A percentile compares a stretch with the other conserved stretches of the same genome.
phyloP scores from a whole-genome alignment of 1,140 invertebrate genomes.

The Conus ventricosus region DNA sequence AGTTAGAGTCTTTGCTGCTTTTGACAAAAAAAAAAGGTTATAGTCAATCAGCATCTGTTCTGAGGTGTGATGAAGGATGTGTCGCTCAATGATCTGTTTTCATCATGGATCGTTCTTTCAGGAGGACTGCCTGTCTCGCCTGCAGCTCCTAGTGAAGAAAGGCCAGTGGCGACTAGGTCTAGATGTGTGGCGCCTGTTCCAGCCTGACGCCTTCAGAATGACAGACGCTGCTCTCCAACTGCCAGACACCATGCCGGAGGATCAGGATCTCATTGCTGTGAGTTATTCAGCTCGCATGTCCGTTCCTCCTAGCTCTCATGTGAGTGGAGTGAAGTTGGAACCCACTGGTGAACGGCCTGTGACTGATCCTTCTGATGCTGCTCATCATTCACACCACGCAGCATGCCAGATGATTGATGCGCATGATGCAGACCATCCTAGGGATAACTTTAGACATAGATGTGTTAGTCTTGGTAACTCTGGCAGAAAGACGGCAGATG shows the following conservation, averaged over 20 bases:
- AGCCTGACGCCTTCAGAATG: conserved; percentile 69
- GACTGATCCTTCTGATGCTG: too few species aligned
- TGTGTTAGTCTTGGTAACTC: background rate
- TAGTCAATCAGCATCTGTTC: too few species aligned
- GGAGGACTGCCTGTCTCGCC: conserved; percentile 70
- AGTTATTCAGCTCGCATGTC: conserved; percentile 29
- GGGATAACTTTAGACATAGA: background rate
- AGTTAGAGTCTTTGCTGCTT: too few species aligned
- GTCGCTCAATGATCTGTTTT: too few species aligned
- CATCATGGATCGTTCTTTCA: conserved; percentile 44
- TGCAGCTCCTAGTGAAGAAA: conserved; percentile 71
- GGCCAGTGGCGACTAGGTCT: conserved; percentile 75
- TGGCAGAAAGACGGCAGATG: too few species aligned
- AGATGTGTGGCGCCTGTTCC: conserved; percentile 75
- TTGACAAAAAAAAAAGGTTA: too few species aligned
- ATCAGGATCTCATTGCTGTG: conserved; percentile 55
- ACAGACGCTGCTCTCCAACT: background rate
- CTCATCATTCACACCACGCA: too few species aligned
- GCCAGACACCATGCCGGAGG: conserved; percentile 52
- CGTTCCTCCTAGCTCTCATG: conserved; percentile 9
- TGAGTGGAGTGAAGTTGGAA: conserved; percentile 14
- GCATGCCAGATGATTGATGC: background rate
- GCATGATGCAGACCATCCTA: background rate
- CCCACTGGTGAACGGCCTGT: background rate
- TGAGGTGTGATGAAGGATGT: too few species aligned